phyloP scores from a whole-genome alignment of 2,888 invertebrate genomes.

The Seladonia tumulorum region DNA sequence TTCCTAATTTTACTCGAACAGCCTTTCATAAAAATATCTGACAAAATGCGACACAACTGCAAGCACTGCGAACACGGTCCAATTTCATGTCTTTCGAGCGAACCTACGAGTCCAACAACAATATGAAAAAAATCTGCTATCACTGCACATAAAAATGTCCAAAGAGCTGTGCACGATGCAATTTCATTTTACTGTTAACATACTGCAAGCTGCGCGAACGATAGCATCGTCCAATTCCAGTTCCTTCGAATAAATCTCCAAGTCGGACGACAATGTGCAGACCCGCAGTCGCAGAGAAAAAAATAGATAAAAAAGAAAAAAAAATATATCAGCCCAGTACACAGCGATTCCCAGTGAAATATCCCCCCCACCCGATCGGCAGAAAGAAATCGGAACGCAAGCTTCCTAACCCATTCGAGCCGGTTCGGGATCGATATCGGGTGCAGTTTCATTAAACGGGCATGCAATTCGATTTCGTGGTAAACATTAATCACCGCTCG shows the following conservation, averaged over 20 bases:
- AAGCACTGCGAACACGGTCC: too few species aligned
- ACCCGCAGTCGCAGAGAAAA: neutral
- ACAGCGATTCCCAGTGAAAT: neutral
- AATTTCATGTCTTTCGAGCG: neutral
- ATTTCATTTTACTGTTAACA: neutral
- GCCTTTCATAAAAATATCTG: too few species aligned
- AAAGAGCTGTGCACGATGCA: neutral
- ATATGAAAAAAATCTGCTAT: neutral
- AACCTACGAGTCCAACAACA: neutral
- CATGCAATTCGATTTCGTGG: slow-evolving; percentile 55
- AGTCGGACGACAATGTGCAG: neutral
- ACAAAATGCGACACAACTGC: too few species aligned
- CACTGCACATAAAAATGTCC: neutral
- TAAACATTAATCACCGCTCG: slow-evolving; percentile 58
- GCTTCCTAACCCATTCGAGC: slow-evolving; percentile 9
- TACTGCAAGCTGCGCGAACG: neutral
- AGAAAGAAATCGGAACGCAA: neutral
- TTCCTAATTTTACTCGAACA: too few species aligned
- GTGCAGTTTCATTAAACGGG: slow-evolving; percentile 42
- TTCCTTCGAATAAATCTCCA: neutral
- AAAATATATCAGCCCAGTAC: neutral
- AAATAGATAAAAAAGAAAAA: neutral
- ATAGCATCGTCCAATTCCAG: slow-evolving; percentile 1
- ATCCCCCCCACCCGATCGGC: neutral
- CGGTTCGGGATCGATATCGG: slow-evolving; percentile 12